A percentile compares a stretch with the other conserved stretches of the same genome.
Conservation (phyloP, 2,888 invertebrate genomes). For the Augiades crinisus region DNA sequence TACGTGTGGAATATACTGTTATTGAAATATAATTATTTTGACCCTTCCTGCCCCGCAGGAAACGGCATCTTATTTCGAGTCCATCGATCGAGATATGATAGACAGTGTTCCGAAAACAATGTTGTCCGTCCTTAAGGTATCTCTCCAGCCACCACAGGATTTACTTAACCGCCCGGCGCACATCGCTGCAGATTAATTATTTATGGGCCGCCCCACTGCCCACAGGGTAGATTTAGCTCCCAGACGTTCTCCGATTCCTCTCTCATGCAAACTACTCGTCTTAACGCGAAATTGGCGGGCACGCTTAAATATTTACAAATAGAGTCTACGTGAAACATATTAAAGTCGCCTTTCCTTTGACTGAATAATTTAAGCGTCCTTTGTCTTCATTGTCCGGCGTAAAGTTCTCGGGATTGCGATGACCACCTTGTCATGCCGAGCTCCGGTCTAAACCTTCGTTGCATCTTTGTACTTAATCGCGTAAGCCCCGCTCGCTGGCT, state of each 20-base stretch:
- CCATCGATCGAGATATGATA: conserved; percentile 20
- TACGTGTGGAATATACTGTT: no score
- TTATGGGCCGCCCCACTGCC: conserved; percentile 66
- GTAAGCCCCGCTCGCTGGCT: conserved; percentile 59
- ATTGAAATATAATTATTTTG: no score
- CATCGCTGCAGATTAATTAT: conserved; percentile 78
- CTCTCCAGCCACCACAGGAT: conserved; percentile 52
- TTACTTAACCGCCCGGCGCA: conserved; percentile 68
- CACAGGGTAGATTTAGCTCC: conserved; percentile 70
- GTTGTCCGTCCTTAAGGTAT: conserved; percentile 38
- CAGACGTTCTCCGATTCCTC: conserved; percentile 73
- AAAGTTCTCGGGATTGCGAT: conserved; percentile 75
- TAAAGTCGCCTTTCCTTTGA: conserved; percentile 70
- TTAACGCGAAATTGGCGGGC: conserved; percentile 71
- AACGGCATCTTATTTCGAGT: conserved; percentile 1
- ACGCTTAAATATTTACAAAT: conserved; percentile 73
- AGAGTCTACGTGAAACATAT: conserved; percentile 53
- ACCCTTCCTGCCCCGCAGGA: no score
- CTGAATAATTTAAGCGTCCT: conserved; percentile 75
- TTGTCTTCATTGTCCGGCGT: conserved; percentile 74
- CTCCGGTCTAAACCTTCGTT: conserved; percentile 76
- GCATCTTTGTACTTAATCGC: conserved; percentile 75
- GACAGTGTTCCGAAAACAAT: conserved; percentile 41
- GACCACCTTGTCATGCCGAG: conserved; percentile 79
- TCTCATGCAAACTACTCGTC: conserved; percentile 77